Evolutionary conservation across 2,797 vertebrate species (phyloP).

Genomic region (Cryptoblepharus egeriae): DNA sequence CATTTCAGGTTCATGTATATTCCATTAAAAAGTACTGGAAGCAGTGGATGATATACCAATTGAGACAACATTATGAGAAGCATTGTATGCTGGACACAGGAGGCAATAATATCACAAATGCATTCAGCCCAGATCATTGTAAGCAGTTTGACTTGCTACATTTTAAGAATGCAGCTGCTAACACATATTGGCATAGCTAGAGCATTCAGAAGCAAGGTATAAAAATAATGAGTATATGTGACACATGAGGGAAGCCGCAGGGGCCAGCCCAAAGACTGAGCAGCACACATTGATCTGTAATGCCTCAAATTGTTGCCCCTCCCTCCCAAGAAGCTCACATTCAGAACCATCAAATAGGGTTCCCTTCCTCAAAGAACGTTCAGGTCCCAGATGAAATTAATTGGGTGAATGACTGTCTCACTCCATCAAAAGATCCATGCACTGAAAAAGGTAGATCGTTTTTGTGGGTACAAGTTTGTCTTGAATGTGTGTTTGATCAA

Average conservation of each 20-base stretch:
- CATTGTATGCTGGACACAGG: background rate
- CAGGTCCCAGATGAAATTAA: background rate
- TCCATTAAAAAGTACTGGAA: background rate
- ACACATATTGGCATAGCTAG: no score
- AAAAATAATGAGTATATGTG: background rate
- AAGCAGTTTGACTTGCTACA: background rate
- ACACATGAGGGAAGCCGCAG: background rate
- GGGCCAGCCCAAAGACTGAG: background rate
- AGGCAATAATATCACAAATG: background rate
- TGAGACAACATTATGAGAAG: background rate
- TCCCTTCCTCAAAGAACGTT: background rate
- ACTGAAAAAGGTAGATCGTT: background rate
- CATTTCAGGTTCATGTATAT: constrained; percentile 14
- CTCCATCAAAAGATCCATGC: background rate
- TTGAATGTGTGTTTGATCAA: background rate
- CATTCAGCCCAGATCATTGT: background rate
- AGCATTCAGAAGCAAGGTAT: background rate
- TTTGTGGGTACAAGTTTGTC: background rate
- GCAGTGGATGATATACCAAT: background rate
- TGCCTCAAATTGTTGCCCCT: background rate
- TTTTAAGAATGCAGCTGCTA: constrained; percentile 3
- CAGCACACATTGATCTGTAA: background rate
- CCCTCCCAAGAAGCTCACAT: background rate
- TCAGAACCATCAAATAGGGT: background rate
- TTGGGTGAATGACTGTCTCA: background rate